phyloP scores from a whole-genome alignment of 2,888 invertebrate species.

The Ptychoptera contaminata region DNA sequence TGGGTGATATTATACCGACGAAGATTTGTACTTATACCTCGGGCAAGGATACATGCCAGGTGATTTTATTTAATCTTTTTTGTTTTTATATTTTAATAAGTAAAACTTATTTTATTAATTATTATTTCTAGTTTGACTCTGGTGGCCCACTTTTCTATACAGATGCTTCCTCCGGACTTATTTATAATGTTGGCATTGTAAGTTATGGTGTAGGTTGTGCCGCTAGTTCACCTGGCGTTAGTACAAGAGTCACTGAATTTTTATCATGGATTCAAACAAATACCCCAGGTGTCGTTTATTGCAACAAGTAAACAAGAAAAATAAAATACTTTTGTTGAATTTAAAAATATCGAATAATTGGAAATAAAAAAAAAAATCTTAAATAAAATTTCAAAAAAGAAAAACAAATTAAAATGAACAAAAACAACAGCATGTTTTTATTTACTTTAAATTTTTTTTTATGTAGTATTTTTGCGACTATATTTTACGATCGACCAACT shows the following conservation, averaged over 20 bases:
- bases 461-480: no score
- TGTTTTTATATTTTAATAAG: no score
- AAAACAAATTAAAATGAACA: no score
- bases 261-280: constrained; percentile 37
- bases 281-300: constrained; percentile 20
- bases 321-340: no score
- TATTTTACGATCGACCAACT: no score
- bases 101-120: no score
- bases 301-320: constrained; percentile 19
- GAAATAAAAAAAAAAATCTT: no score
- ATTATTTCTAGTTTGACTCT: constrained; percentile 29
- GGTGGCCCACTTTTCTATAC: constrained; percentile 42
- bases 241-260: constrained; percentile 37
- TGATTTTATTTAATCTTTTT: no score
- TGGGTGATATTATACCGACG: constrained; percentile 13
- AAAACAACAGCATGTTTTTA: no score
- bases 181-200: constrained; percentile 36
- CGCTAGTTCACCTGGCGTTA: constrained; percentile 32
- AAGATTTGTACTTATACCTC: constrained; percentile 27
- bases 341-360: no score
- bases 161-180: constrained; percentile 26
- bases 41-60: constrained; percentile 35
- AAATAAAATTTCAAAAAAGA: no score
- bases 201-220: constrained; percentile 41
- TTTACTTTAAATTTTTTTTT: no score